phyloP scores from a whole-genome alignment of 2,113 vertebrate species.

The Syngnathus typhle region DNA sequence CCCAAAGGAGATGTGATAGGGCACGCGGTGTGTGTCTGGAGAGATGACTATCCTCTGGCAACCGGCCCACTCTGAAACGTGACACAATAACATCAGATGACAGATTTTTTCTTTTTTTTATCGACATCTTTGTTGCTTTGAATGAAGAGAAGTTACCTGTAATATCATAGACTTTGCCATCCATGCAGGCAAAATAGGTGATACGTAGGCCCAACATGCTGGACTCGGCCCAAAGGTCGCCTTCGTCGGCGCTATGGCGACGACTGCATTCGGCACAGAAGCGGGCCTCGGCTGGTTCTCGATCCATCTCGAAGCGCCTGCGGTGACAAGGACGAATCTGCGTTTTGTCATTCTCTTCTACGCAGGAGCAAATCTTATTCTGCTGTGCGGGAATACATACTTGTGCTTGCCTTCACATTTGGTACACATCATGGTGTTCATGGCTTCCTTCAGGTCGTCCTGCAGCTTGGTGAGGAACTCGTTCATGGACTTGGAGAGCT shows the following conservation, averaged over 20 bases:
- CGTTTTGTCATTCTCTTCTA: background rate
- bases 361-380: background rate
- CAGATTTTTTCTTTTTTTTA: background rate
- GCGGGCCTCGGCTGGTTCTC: constrained; percentile 78
- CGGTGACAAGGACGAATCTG: background rate
- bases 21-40: constrained; percentile 88
- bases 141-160: constrained; percentile 71
- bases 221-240: constrained; percentile 93
- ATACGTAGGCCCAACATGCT: constrained; percentile 91
- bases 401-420: constrained; percentile 92
- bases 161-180: constrained; percentile 88
- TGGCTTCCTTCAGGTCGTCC: constrained; percentile 90
- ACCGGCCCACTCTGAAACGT: constrained; percentile 85
- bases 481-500: constrained; percentile 85
- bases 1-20: constrained; percentile 92
- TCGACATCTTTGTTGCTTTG: background rate
- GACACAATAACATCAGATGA: constrained; percentile 7
- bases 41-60: constrained; percentile 88
- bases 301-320: constrained; percentile 92
- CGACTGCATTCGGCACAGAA: constrained; percentile 85
- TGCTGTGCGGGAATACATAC: constrained; percentile 58
- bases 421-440: constrained; percentile 97
- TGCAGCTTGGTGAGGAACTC: constrained; percentile 89
- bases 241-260: constrained; percentile 85
- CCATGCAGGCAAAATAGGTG: constrained; percentile 92